Evolutionary conservation across 2,888 invertebrate genomes (phyloP).

Genomic region (Phaonia tiefii): DNA sequence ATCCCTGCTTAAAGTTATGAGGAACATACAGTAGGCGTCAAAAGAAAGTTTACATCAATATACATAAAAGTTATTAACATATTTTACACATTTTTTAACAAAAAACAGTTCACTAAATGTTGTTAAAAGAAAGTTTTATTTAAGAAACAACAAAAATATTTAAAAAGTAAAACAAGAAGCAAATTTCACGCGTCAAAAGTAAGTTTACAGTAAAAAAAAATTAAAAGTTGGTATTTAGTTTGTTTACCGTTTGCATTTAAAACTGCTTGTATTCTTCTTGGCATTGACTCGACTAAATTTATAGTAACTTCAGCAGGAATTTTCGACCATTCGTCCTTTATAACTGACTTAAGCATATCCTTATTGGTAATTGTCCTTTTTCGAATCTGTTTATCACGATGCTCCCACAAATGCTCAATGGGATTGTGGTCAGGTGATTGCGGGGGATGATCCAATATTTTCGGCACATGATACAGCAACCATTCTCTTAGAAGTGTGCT

Average conservation of each 20-base stretch:
- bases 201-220: too few species aligned
- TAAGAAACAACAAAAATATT: neutral
- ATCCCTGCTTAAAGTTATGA: too few species aligned
- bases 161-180: conserved; percentile 3
- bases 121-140: too few species aligned
- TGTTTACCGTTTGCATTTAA: conserved; percentile 8
- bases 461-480: conserved; percentile 34
- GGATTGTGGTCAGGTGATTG: conserved; percentile 39
- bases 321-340: conserved; percentile 27
- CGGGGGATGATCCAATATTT: conserved; percentile 21
- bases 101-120: too few species aligned
- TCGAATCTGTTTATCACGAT: conserved; percentile 7
- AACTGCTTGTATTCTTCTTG: conserved; percentile 15
- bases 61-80: too few species aligned
- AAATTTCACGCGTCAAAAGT: neutral
- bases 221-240: neutral
- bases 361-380: conserved; percentile 26
- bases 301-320: conserved; percentile 11
- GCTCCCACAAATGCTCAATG: conserved; percentile 37
- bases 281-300: conserved; percentile 27
- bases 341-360: conserved; percentile 9
- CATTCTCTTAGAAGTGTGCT: conserved; percentile 40
- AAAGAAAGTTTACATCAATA: too few species aligned
- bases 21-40: too few species aligned
- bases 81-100: too few species aligned